A percentile compares a stretch with the other conserved stretches of the same genome.
Evolutionary conservation across 2,797 vertebrate genomes (phyloP).

Genomic region (Parambassis ranga): DNA sequence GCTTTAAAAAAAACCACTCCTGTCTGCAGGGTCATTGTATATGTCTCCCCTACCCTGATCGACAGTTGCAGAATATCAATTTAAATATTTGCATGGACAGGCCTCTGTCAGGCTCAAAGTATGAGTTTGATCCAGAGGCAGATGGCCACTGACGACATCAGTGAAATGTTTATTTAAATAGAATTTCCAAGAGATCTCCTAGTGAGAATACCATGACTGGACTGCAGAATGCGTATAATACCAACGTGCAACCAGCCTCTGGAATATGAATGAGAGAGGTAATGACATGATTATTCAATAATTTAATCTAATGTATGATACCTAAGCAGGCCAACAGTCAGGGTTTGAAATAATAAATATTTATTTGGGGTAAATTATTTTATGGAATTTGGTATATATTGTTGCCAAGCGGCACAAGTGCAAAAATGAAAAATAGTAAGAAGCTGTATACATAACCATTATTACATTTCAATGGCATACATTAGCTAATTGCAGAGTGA

Average conservation of each 20-base stretch:
- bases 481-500: neutral
- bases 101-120: slow-evolving; percentile 24
- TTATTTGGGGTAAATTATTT: neutral
- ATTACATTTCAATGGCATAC: neutral
- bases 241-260: neutral
- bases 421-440: neutral
- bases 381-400: neutral
- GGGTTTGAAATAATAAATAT: neutral
- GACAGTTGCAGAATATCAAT: slow-evolving; percentile 61
- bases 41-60: neutral
- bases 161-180: slow-evolving; percentile 61
- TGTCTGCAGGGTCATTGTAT: slow-evolving; percentile 8
- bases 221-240: slow-evolving; percentile 48
- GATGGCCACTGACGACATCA: slow-evolving; percentile 48
- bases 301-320: slow-evolving; percentile 16
- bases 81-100: slow-evolving; percentile 56
- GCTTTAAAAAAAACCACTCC: neutral
- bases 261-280: slow-evolving; percentile 60
- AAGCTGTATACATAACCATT: neutral
- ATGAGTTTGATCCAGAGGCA: slow-evolving; percentile 43
- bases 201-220: slow-evolving; percentile 43
- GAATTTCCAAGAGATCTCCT: slow-evolving; percentile 38
- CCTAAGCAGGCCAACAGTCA: neutral
- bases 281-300: slow-evolving; percentile 24
- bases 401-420: no score